Percentiles rank a stretch among this genome's conserved stretches.
Evolutionary conservation across 2,888 invertebrate genomes (phyloP).

Genomic region (Hirtodrosophila histrioides): DNA sequence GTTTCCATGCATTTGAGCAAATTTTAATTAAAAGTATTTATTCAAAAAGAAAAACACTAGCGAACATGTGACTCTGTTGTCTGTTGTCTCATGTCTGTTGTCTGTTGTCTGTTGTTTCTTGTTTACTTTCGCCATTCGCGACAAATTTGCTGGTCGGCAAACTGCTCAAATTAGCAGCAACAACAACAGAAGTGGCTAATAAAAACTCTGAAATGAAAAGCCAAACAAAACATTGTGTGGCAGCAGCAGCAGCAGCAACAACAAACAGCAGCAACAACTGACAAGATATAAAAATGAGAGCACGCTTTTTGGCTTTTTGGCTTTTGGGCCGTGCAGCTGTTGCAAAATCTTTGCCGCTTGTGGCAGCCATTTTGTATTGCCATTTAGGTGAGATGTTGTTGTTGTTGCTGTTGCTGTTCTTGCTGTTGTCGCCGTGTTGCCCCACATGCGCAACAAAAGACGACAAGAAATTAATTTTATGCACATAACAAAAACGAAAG

Average conservation of each 20-base stretch:
- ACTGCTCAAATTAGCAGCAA: constrained; percentile 75
- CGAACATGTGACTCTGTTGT: constrained; percentile 52
- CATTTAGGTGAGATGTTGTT: constrained; percentile 73
- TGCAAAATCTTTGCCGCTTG: constrained; percentile 71
- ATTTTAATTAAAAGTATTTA: constrained; percentile 76
- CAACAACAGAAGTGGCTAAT: constrained; percentile 51
- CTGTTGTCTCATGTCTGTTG: constrained; percentile 37
- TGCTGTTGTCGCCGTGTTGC: constrained; percentile 60
- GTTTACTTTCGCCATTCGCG: constrained; percentile 68
- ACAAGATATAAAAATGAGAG: constrained; percentile 73
- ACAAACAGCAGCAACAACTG: constrained; percentile 35
- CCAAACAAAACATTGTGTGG: constrained; percentile 69
- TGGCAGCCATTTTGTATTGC: constrained; percentile 78
- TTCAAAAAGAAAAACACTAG: constrained; percentile 45
- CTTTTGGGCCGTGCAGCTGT: constrained; percentile 75
- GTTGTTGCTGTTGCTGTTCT: constrained; percentile 38
- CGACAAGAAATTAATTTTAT: constrained; percentile 79
- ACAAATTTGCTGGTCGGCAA: constrained; percentile 53
- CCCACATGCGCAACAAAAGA: constrained; percentile 75
- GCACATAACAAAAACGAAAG: constrained; percentile 61
- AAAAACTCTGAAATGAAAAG: constrained; percentile 66
- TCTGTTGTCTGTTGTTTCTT: constrained; percentile 46
- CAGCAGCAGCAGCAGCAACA: constrained; percentile 38
- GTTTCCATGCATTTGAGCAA: constrained; percentile 43
- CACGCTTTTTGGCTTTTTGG: constrained; percentile 73